These are phyloP conservation scores for Chorisops tibialis DNA, from an alignment of 2,888 invertebrate species.

Conservation along the genomic window DNA sequence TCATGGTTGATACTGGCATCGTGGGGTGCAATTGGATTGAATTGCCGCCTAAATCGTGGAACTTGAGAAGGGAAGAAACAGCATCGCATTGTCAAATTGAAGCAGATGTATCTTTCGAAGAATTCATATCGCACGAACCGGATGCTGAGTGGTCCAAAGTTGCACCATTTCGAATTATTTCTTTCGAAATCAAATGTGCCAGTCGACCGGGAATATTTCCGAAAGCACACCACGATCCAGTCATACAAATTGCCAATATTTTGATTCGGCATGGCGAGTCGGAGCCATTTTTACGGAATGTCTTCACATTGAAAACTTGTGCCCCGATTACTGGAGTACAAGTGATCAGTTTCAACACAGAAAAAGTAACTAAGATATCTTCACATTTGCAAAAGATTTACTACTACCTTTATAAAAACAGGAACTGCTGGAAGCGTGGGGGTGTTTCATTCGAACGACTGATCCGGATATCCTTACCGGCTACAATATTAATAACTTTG, in stretches of 20 bases:
- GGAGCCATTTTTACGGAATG: slow-evolving; percentile 89
- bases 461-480: slow-evolving; percentile 99
- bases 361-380: slow-evolving; percentile 57
- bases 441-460: slow-evolving; percentile 86
- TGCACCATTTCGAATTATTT: slow-evolving; percentile 92
- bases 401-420: slow-evolving; percentile 31
- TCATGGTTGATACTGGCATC: slow-evolving; percentile 93
- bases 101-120: slow-evolving; percentile 84
- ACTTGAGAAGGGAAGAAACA: slow-evolving; percentile 56
- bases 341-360: slow-evolving; percentile 80
- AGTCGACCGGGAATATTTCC: slow-evolving; percentile 98
- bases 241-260: slow-evolving; percentile 99
- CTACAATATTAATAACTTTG: slow-evolving; percentile 99
- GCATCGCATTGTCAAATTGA: slow-evolving; percentile 82
- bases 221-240: slow-evolving; percentile 92
- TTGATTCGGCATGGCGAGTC: slow-evolving; percentile 84
- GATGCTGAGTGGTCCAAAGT: slow-evolving; percentile 97
- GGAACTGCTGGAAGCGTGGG: slow-evolving; percentile 78
- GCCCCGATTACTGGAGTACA: slow-evolving; percentile 93
- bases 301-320: slow-evolving; percentile 92
- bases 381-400: too few species aligned
- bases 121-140: slow-evolving; percentile 84
- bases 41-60: slow-evolving; percentile 76
- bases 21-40: slow-evolving; percentile 99
- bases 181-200: slow-evolving; percentile 99